These are phyloP conservation scores for Theristicus caerulescens DNA, from an alignment of 2,113 vertebrate species.

Conservation along the genomic window DNA sequence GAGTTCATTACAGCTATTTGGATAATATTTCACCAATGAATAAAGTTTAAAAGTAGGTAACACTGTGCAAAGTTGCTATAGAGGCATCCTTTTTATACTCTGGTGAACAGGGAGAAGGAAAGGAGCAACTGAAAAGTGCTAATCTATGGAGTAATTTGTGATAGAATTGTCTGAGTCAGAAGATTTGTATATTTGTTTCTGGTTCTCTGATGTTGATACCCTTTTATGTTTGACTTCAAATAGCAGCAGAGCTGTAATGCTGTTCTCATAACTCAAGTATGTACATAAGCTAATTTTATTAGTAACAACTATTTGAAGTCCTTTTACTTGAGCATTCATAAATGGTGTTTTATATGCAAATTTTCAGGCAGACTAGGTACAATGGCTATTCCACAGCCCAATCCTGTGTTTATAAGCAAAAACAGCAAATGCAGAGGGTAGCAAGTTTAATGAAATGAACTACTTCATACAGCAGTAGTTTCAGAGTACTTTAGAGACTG, in stretches of 20 bases:
- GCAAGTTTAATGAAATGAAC: neutral
- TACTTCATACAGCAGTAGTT: neutral
- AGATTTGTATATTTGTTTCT: neutral
- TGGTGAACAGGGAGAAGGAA: neutral
- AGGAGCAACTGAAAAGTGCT: neutral
- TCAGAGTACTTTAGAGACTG: neutral
- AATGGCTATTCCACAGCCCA: neutral
- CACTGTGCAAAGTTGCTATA: neutral
- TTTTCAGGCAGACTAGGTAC: neutral
- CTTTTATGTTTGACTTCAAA: constrained; percentile 6
- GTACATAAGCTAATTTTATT: neutral
- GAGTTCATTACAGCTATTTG: neutral
- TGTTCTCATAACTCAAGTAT: neutral
- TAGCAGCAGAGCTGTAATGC: neutral
- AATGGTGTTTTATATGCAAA: neutral
- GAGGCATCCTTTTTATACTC: neutral
- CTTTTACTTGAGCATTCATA: neutral
- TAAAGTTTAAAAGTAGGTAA: neutral
- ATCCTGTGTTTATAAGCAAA: neutral
- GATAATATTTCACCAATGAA: neutral
- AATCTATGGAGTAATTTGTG: neutral
- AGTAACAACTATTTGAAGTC: neutral
- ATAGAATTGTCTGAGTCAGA: neutral
- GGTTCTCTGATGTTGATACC: neutral
- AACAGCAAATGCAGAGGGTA: neutral